phyloP scores from a whole-genome alignment of 2,888 invertebrate species.

The Hoplodrina blanda region DNA sequence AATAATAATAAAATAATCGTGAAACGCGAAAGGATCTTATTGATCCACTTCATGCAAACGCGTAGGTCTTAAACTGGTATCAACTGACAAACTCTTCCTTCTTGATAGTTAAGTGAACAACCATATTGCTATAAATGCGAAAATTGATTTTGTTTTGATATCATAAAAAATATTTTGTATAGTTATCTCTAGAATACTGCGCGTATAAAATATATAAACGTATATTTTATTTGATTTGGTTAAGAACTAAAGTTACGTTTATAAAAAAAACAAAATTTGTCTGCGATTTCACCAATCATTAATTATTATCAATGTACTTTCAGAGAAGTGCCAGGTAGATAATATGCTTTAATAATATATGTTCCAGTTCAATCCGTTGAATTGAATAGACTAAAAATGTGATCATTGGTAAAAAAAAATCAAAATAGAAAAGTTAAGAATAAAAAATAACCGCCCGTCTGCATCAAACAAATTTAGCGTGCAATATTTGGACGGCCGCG shows the following conservation, averaged over 20 bases:
- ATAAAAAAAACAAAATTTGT: too few species aligned
- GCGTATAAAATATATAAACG: not conserved
- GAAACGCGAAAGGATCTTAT: conserved; percentile 10
- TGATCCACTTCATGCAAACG: conserved; percentile 40
- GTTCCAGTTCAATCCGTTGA: too few species aligned
- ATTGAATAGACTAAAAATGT: too few species aligned
- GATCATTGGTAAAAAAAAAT: too few species aligned
- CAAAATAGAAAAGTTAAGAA: not conserved
- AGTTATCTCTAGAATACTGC: conserved; percentile 1
- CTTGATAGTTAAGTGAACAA: conserved; percentile 27
- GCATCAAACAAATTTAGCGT: conserved; percentile 54
- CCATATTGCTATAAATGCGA: conserved; percentile 28
- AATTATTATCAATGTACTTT: too few species aligned
- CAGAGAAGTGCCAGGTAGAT: too few species aligned
- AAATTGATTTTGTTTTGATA: conserved; percentile 36
- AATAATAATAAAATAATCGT: conserved; percentile 29
- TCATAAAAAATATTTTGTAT: conserved; percentile 33
- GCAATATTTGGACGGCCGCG: conserved; percentile 65
- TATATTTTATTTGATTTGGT: conserved; percentile 14
- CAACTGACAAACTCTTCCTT: conserved; percentile 35
- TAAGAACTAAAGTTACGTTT: not conserved
- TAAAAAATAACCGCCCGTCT: conserved; percentile 52
- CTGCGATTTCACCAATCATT: not conserved
- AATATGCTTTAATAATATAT: too few species aligned
- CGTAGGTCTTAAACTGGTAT: conserved; percentile 49